Evolutionary conservation across 2,888 invertebrate genomes (phyloP), one percentile per base, ranked within the genome.

Genomic region (Temnothorax rugatulus): DNA sequence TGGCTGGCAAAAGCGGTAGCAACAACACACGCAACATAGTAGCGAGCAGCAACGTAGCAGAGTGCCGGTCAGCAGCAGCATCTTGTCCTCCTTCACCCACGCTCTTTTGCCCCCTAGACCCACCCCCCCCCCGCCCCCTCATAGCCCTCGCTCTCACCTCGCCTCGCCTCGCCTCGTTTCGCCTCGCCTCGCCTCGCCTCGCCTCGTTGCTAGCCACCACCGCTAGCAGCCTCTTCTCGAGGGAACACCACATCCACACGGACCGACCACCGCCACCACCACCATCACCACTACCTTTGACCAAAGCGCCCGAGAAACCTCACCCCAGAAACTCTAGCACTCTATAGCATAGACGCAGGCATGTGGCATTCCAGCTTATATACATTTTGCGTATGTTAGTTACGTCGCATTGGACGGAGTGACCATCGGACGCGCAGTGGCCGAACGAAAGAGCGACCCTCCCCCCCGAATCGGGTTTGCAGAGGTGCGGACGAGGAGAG

Each of bases 341-440:
- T 90, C 85, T 93, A 52, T 77, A 94, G 93, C 87, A 92, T 93
- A 94, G 93, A 92, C 90, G 92, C 92, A 93, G 93, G 94, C 94
- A 94, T 94, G 94, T 90, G 92, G 93, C 93, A 93, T 94, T 93
- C 83, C 90, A 92, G 93, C 92, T 93, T 93, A 86, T 74, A 74
- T 85, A 88, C 86, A 87, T 68, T 88, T 87, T 85, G 89, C 85
- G 84, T 87, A 89, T 86, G 84, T 90, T 84, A 75, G 73, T 85
- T 77, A 86, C 76, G 76, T 79, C 83, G 68, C 71, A 66, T 84
- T 47, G 84, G 47, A 74, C 83, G 52, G 73, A 79, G 57, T 29
- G 29, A 29, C 4, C 71, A 63, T 84, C 54, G 84, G 41, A 75
- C 69, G 74, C 74, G 77, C 63, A 83, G 83, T 50, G 79, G 79